These are phyloP conservation scores for Chrysochloris asiatica DNA, from an alignment of 2,113 vertebrate species.

Conservation along the genomic window DNA sequence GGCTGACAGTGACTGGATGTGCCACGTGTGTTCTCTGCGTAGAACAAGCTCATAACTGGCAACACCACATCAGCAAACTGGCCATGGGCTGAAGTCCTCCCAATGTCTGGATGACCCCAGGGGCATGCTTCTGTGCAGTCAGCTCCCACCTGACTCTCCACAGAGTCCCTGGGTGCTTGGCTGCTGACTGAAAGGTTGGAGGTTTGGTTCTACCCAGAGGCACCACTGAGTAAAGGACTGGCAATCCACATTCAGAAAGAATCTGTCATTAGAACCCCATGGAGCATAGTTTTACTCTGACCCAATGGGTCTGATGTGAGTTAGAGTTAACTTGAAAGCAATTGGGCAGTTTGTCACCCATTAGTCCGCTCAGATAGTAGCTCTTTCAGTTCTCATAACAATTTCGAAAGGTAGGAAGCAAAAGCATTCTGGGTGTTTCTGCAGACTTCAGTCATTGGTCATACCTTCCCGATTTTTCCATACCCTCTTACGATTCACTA, in stretches of 20 bases:
- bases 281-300: too few relatives aligned
- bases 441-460: not conserved
- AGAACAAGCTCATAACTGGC: not conserved
- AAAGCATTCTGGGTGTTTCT: too few relatives aligned
- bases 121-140: not conserved
- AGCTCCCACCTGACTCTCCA: not conserved
- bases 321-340: too few relatives aligned
- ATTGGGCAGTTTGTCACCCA: too few relatives aligned
- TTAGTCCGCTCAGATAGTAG: too few relatives aligned
- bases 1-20: not conserved
- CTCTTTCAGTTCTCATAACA: not conserved
- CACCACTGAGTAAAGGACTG: not conserved
- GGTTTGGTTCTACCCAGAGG: not conserved
- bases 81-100: not conserved
- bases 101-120: not conserved
- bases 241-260: not conserved
- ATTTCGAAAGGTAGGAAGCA: accelerated
- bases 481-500: not conserved
- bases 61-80: not conserved
- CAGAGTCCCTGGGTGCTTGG: not conserved
- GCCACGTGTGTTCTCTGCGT: not conserved
- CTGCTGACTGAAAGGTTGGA: not conserved
- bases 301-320: too few relatives aligned
- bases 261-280: not conserved
- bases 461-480: not conserved